phyloP scores from a whole-genome alignment of 2,888 invertebrate genomes.

The Altica lythri region DNA sequence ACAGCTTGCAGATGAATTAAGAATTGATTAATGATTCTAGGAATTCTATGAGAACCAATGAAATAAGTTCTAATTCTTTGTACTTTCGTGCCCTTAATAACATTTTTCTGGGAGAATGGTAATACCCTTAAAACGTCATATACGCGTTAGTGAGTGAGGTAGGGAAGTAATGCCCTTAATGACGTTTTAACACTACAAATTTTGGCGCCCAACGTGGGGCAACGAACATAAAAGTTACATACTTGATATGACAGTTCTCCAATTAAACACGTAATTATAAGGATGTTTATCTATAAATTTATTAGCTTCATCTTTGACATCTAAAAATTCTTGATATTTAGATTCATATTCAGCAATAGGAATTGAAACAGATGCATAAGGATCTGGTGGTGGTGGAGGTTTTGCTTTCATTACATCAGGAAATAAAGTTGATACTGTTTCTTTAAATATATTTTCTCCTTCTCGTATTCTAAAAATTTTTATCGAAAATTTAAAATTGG shows the following conservation, averaged over 20 bases:
- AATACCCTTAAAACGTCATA: too few species aligned
- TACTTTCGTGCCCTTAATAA: too few species aligned
- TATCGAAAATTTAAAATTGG: background rate
- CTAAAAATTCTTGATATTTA: slow-evolving; percentile 54
- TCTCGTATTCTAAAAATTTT: slow-evolving; percentile 55
- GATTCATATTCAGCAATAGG: slow-evolving; percentile 45
- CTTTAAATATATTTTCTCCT: slow-evolving; percentile 67
- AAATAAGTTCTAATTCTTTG: too few species aligned
- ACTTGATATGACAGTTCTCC: slow-evolving; percentile 60
- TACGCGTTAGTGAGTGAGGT: too few species aligned
- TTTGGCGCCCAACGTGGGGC: too few species aligned
- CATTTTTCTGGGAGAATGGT: too few species aligned
- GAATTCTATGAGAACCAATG: too few species aligned
- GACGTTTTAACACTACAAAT: too few species aligned
- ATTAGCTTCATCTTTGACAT: slow-evolving; percentile 51
- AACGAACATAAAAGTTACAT: too few species aligned
- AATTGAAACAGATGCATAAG: slow-evolving; percentile 39
- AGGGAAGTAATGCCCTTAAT: too few species aligned
- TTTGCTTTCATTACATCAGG: slow-evolving; percentile 64
- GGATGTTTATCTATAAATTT: slow-evolving; percentile 59
- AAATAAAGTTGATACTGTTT: slow-evolving; percentile 66
- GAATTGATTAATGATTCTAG: too few species aligned
- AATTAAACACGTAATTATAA: slow-evolving; percentile 61
- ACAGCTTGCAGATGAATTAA: too few species aligned
- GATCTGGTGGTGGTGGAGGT: slow-evolving; percentile 56